Base-by-base conservation (phyloP, 2,888 invertebrate species). In the Argyra leucocephala region DNA sequence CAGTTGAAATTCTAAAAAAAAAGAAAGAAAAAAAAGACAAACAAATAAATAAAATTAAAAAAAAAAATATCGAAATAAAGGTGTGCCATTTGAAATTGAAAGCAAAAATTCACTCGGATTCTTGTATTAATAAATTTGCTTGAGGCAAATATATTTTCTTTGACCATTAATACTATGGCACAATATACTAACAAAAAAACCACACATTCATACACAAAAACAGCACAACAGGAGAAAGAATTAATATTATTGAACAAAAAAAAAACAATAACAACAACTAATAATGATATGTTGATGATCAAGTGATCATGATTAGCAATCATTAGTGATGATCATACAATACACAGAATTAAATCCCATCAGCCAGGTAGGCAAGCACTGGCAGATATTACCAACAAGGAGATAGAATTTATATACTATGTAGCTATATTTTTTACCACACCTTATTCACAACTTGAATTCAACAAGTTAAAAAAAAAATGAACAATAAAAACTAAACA, bases 201-300 rank as follows among this genome's bases (percentile, higher is more conserved):
- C 12, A 12, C 7, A 48, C 4, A 48, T 48, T 12, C 48, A 48
- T 48, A 48, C 3, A 48, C 5, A 48, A 18, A 31, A 7, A 31
- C 31, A 31, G 31, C 31, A 7, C 31, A 31, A 31, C 31, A 31
- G 10, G 6, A 31, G n/a, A n/a, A n/a, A n/a, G 10, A 31, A 31
- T 5, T 31, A 7, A 7, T 31, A 31, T 31, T 31, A 31, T 7
- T 7, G 31, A 31, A 31, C 31, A 31, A 31, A 31, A 5, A 5
- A 48, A 15, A 3, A 48, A 48, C 1, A 48, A 31, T 12, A 48
- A 48, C 18, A 12, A 15, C n/a, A 5, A 48, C 12, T 48, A 48
- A 48, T 48, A 48, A 48, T 48, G 48, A 48, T 48, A 48, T 12
- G 48, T 48, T 48, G 18, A 48, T 48, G 48, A 48, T 48, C 48